These are phyloP conservation scores for Eurystomus glaucurus DNA, from an alignment of 2,797 vertebrate genomes.

Conservation along the genomic window DNA sequence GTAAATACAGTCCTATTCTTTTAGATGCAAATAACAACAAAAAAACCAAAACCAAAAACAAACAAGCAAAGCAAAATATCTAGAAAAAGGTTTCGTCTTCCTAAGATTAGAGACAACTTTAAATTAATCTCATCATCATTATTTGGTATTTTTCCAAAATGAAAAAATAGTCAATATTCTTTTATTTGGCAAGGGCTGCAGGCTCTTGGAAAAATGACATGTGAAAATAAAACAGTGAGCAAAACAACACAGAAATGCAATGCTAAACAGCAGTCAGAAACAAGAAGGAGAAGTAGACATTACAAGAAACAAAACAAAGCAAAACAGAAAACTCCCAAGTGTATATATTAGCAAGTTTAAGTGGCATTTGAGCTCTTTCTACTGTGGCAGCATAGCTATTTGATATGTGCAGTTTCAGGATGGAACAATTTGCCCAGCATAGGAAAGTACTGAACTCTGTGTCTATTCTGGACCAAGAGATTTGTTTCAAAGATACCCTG, in stretches of 20 bases:
- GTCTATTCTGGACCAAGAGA: slow-evolving; percentile 73
- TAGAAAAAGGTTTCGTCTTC: neutral
- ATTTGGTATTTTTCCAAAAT: slow-evolving; percentile 11
- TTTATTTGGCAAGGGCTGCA: neutral
- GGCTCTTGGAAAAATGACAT: neutral
- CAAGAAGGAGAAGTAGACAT: neutral
- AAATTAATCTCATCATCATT: slow-evolving; percentile 29
- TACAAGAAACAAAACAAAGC: neutral
- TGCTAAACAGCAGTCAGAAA: neutral
- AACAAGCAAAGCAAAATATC: neutral
- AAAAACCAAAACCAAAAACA: neutral
- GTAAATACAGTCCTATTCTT: slow-evolving; percentile 4
- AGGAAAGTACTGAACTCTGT: slow-evolving; percentile 79
- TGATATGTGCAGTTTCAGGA: slow-evolving; percentile 49
- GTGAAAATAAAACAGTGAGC: neutral
- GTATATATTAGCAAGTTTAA: slow-evolving; percentile 23
- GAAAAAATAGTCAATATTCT: neutral
- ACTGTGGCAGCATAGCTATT: slow-evolving; percentile 30
- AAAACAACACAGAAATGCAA: neutral
- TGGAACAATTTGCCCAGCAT: slow-evolving; percentile 45
- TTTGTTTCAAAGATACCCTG: slow-evolving; percentile 70
- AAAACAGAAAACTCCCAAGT: neutral
- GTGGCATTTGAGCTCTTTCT: slow-evolving; percentile 29
- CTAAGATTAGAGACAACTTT: neutral
- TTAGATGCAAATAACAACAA: neutral